phyloP scores from a whole-genome alignment of 2,113 vertebrate species.

The Morone saxatilis region DNA sequence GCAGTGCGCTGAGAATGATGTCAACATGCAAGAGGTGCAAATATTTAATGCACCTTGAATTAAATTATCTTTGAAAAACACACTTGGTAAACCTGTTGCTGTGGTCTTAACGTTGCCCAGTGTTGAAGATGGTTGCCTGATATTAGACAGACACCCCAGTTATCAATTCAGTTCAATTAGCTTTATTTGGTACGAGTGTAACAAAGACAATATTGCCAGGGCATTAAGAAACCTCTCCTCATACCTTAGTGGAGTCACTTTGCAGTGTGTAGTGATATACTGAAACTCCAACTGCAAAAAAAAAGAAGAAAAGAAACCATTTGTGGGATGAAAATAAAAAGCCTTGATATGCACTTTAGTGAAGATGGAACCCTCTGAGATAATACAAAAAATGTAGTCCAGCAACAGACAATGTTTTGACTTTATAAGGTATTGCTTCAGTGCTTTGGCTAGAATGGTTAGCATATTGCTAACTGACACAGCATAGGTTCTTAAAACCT shows the following conservation, averaged over 20 bases:
- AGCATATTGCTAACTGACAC: constrained; percentile 9
- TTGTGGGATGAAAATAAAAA: not conserved
- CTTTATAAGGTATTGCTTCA: not conserved
- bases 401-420: not conserved
- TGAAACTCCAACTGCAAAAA: constrained; percentile 7
- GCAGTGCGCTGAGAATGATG: not conserved
- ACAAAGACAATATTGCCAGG: too few species aligned
- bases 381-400: not conserved
- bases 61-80: constrained; percentile 21
- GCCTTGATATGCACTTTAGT: not conserved
- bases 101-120: not conserved
- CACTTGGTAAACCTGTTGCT: constrained; percentile 3
- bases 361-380: not conserved
- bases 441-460: not conserved
- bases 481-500: not conserved
- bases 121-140: not conserved
- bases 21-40: not conserved
- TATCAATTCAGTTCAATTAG: not conserved
- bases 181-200: too few species aligned
- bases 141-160: constrained; percentile 14
- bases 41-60: constrained; percentile 16
- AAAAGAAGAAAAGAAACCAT: constrained; percentile 2
- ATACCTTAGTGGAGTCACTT: not conserved
- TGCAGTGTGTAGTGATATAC: constrained; percentile 5
- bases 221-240: not conserved